Evolutionary conservation across 2,888 invertebrate genomes (phyloP).

Genomic region (Phortica magna): DNA sequence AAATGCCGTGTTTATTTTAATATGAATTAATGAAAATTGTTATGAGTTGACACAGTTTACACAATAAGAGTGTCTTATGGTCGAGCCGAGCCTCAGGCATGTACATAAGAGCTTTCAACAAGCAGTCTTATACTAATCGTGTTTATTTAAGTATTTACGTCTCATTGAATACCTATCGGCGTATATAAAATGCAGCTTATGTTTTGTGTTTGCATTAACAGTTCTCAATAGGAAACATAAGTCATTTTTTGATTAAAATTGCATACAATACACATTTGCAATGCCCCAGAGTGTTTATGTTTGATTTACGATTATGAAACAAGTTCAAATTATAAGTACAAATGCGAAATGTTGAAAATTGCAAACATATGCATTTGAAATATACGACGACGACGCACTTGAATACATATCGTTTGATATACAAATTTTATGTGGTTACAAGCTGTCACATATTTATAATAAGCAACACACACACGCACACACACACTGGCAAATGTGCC

Average conservation of each 20-base stretch:
- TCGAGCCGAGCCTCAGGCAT: too few species aligned
- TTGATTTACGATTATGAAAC: conserved; percentile 63
- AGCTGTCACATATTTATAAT: conserved; percentile 37
- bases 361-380: neutral
- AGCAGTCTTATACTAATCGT: too few species aligned
- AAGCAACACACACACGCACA: conserved; percentile 20
- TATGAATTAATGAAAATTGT: neutral
- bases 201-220: neutral
- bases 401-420: conserved; percentile 54
- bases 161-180: conserved; percentile 2
- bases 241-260: neutral
- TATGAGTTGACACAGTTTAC: neutral
- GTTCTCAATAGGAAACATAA: neutral
- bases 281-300: conserved; percentile 19
- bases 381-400: conserved; percentile 36
- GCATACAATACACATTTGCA: neutral
- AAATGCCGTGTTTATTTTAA: neutral
- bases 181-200: neutral
- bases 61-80: too few species aligned
- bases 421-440: conserved; percentile 36
- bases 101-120: too few species aligned
- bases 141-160: too few species aligned
- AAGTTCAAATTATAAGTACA: conserved; percentile 58
- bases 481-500: conserved; percentile 7
- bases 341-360: conserved; percentile 38